Conservation (phyloP, 2,888 invertebrate genomes). For the Malacosoma neustria region DNA sequence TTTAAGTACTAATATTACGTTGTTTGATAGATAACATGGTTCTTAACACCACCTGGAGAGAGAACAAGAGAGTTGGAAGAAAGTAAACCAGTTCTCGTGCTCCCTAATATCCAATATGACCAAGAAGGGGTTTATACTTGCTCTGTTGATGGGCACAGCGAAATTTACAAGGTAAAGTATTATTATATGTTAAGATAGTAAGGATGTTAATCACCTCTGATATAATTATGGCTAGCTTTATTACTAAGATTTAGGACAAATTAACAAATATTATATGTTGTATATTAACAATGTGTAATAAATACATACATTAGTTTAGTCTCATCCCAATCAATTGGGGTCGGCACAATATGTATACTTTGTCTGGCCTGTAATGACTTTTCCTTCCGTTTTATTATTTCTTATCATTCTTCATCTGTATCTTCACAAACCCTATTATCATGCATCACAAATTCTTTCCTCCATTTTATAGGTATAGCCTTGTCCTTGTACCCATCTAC, state of each 20-base stretch:
- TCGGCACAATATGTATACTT: no score
- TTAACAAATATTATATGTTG: no score
- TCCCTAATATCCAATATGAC: conserved; percentile 26
- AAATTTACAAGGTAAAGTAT: conserved; percentile 33
- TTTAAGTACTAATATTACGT: not conserved
- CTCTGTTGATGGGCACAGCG: conserved; percentile 29
- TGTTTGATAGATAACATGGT: conserved; percentile 42
- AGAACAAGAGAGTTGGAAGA: conserved; percentile 32
- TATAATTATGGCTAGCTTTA: conserved; percentile 3
- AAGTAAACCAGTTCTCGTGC: conserved; percentile 28
- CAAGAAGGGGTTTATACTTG: conserved; percentile 49
- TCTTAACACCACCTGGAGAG: conserved; percentile 28
- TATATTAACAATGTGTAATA: no score
- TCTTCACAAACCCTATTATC: no score
- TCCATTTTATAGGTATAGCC: no score
- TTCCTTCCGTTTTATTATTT: no score
- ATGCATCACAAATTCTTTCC: no score
- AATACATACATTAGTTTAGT: no score
- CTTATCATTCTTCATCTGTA: no score
- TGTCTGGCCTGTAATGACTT: no score
- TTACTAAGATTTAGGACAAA: not conserved
- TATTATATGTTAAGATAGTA: not conserved
- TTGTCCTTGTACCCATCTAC: no score
- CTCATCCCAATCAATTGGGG: no score
- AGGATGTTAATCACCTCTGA: not conserved